Percentiles rank a stretch among this genome's conserved stretches.
These are phyloP conservation scores for Hymenopus coronatus DNA, from an alignment of 2,888 invertebrate genomes.

Conservation along the genomic window DNA sequence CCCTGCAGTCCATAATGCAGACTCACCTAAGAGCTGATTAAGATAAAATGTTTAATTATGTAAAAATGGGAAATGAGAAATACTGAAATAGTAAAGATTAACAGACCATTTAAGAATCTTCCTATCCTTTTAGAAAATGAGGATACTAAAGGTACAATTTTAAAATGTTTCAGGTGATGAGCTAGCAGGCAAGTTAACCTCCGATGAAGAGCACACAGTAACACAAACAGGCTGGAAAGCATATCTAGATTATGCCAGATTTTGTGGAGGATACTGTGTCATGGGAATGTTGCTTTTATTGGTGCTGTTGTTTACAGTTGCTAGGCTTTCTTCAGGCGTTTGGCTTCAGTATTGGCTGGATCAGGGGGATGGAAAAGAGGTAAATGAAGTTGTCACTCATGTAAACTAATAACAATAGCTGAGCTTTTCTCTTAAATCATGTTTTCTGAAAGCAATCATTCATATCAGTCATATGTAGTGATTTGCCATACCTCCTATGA, in stretches of 20 bases:
- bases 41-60: no score
- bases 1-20: no score
- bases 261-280: constrained; percentile 38
- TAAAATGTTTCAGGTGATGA: constrained; percentile 16
- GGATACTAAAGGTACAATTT: background rate
- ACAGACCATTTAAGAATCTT: no score
- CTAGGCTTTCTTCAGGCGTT: constrained; percentile 38
- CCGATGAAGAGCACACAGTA: constrained; percentile 29
- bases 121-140: no score
- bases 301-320: constrained; percentile 45
- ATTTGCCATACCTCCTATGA: no score
- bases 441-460: no score
- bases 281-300: constrained; percentile 39
- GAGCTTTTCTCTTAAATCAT: no score
- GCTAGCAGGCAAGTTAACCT: constrained; percentile 24
- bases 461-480: no score
- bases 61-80: no score
- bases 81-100: no score
- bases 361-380: constrained; percentile 36
- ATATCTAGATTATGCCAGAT: constrained; percentile 27
- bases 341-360: constrained; percentile 41
- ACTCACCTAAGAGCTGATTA: no score
- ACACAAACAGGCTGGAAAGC: constrained; percentile 25
- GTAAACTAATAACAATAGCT: no score
- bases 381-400: background rate